Base-by-base conservation (phyloP, 2,888 invertebrate species). In the Apotomis betuletana region DNA sequence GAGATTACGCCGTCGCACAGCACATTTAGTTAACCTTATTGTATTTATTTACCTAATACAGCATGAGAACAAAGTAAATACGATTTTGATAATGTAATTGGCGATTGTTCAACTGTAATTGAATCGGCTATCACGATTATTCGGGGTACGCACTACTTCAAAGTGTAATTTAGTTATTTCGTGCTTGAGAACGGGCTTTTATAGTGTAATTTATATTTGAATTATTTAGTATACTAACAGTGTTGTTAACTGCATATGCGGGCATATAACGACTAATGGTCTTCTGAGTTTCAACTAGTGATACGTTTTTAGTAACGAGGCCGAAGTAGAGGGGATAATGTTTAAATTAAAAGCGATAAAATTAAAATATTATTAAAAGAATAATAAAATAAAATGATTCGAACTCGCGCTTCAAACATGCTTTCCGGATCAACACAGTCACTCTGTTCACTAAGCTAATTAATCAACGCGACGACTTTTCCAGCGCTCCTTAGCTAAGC, bases 11-110 rank as follows among this genome's bases (percentile, higher is more conserved):
- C 76, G 76, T 80, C 76, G 78, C 81, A 81, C 79, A 80, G 80
- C 80, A 81, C 80, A 80, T 77, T 62, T 70, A 73, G 74, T 75
- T 75, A 74, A 70, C 64, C 70, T 73, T 75, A 78, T 76, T 78
- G 77, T 79, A 78, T 81, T 82, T 85, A 85, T 86, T 87, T 86
- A 83, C 87, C 86, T 82, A 86, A 86, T 82, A 84, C 79, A 85
- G 86, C 80, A 80, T 82, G 85, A 82, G 83, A 86, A 85, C 80
- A 82, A 81, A 75, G 81, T 83, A 83, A 83, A 84, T 81, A 80
- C 80, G 80, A 84, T 84, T 85, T 85, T 81, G 82, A 79, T 83
- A 83, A 83, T 80, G 82, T 87, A 88, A 88, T 88, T 86, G 87
- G 83, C 85, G 75, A 86, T 88, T 89, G 87, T 87, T 85, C 79